Base-by-base conservation (phyloP, 2,797 vertebrate genomes). In the Pampus argenteus region DNA sequence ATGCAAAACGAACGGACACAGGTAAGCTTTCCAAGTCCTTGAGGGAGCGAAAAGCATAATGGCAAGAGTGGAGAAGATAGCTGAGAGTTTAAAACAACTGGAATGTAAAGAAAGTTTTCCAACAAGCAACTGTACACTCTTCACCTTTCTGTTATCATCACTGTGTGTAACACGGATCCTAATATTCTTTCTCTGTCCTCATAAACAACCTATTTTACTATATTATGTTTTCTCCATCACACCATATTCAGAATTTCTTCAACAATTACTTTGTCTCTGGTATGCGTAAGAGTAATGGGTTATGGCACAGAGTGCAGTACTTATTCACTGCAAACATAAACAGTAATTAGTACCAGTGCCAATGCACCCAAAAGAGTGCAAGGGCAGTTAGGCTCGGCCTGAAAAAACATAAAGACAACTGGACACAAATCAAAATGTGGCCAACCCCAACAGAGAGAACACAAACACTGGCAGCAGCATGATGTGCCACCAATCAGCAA, bases 321-420 rank as follows among this genome's bases (percentile, higher is more conserved):
- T 75, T 84, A 77, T 67, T 77, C 81, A 55, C 31, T 66, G 79
- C 44, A 68, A 74, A 72, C 82, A 68, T 76, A 82, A 76, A 74
- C 69, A 64, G 59, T n/a, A n/a, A n/a, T n/a, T n/a, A n/a, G n/a
- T n/a, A n/a, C n/a, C n/a, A 54, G 36, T 54, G 62, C 58, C 58
- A 67, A 38, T n/a, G n/a, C n/a, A n/a, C 28, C 3, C 6, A 29
- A 29, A 29, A 29, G 28, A 7, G 28, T 29, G 6, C 28, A 29
- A 29, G 5, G 28, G 8, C 28, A 29, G 28, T 29, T 7, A 29
- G 28, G 28, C 5, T 7, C 8, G 28, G 28, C 8, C 28, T 29
- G 28, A 29, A 5, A 29, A 29, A 7, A 29, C 28, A 29, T 7
- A 5, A 29, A 5, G 28, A 29, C 5, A 5, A 3, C 28, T 29